These are phyloP conservation scores for Andrena marginata DNA, from an alignment of 2,888 invertebrate species.

Conservation along the genomic window DNA sequence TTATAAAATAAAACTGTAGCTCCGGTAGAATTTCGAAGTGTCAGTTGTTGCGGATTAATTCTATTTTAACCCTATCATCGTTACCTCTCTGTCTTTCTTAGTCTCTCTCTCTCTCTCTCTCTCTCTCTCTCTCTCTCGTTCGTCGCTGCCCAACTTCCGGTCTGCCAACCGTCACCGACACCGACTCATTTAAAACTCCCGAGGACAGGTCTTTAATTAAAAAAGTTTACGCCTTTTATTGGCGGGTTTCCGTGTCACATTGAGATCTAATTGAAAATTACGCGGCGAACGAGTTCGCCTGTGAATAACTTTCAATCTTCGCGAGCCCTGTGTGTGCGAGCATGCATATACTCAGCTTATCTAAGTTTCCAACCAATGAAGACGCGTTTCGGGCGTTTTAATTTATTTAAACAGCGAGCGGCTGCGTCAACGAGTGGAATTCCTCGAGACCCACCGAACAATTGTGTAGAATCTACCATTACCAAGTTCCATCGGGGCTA, in stretches of 20 bases:
- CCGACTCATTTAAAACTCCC: conserved; percentile 79
- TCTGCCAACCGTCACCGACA: conserved; percentile 56
- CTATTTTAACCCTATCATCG: conserved; percentile 21
- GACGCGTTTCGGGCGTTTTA: background rate
- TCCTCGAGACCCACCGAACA: background rate
- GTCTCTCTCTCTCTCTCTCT: conserved; percentile 1
- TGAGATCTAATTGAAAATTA: conserved; percentile 75
- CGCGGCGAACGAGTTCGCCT: conserved; percentile 48
- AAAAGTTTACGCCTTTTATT: conserved; percentile 79
- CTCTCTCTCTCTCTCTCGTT: conserved; percentile 1
- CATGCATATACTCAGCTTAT: background rate
- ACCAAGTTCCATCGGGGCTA: background rate
- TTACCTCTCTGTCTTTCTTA: background rate
- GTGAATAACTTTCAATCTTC: conserved; percentile 47
- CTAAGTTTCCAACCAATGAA: background rate
- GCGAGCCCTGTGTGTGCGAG: background rate
- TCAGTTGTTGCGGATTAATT: conserved; percentile 12
- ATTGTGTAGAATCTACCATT: background rate
- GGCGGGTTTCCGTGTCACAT: conserved; percentile 65
- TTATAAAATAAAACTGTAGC: background rate
- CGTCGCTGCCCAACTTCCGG: conserved; percentile 28
- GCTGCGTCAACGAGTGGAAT: background rate
- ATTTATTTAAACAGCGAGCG: conserved; percentile 11
- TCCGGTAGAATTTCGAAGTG: conserved; percentile 10
- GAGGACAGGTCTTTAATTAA: conserved; percentile 77